Percentiles rank a stretch among this genome's conserved stretches.
These are phyloP conservation scores for Saccostrea glomerata DNA, from an alignment of 1,140 invertebrate genomes.

Conservation along the genomic window DNA sequence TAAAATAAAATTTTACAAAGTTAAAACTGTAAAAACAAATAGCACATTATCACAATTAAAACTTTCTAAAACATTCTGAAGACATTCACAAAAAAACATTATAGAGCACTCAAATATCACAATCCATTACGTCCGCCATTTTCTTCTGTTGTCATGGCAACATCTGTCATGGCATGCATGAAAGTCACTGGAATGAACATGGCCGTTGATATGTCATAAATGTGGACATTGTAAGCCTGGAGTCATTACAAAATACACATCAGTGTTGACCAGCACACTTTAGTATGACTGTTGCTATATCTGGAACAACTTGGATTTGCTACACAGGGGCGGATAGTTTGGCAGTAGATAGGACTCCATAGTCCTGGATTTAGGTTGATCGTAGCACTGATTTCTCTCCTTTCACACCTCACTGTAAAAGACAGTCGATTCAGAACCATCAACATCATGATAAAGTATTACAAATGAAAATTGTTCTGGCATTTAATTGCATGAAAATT, in stretches of 20 bases:
- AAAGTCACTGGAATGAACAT: slow-evolving; percentile 25
- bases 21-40: neutral
- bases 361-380: neutral
- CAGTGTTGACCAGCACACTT: slow-evolving; percentile 6
- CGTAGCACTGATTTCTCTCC: neutral
- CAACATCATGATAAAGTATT: too few species aligned
- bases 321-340: neutral
- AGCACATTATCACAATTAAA: slow-evolving; percentile 21
- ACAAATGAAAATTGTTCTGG: too few species aligned
- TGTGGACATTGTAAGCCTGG: neutral
- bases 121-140: neutral
- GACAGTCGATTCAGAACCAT: neutral
- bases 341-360: neutral
- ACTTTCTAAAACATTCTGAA: slow-evolving; percentile 12
- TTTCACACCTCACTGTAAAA: slow-evolving; percentile 17
- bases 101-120: slow-evolving; percentile 31
- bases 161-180: slow-evolving; percentile 18
- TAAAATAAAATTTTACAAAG: neutral
- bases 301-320: slow-evolving; percentile 2
- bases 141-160: slow-evolving; percentile 5
- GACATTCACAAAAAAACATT: slow-evolving; percentile 7
- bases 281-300: neutral
- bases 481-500: too few species aligned
- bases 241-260: neutral
- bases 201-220: slow-evolving; percentile 3